Percentiles rank a stretch among this genome's conserved stretches.
These are phyloP conservation scores for Ashinkailepas kermadecensis DNA, from an alignment of 2,888 invertebrate genomes.

Conservation along the genomic window DNA sequence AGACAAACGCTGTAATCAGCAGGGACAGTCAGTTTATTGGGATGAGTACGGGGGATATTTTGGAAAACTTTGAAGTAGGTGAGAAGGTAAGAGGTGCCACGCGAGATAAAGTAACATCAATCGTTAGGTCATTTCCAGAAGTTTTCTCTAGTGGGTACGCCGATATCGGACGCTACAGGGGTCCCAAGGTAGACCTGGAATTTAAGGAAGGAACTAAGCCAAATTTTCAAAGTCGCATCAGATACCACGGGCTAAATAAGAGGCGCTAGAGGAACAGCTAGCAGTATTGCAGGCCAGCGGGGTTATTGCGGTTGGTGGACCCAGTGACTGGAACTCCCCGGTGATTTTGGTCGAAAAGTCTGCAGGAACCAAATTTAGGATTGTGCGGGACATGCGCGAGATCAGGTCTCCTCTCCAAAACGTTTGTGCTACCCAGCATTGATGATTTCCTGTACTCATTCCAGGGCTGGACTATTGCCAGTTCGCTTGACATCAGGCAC, in stretches of 20 bases:
- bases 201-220: no score
- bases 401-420: background rate
- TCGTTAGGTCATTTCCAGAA: no score
- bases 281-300: background rate
- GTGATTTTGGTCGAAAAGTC: background rate
- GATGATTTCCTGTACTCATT: background rate
- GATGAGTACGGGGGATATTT: background rate
- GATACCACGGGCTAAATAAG: no score
- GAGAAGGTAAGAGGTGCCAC: background rate
- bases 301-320: background rate
- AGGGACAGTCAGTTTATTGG: background rate
- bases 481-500: background rate
- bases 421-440: background rate
- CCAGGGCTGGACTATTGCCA: background rate
- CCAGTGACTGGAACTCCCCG: background rate
- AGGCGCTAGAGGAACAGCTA: no score
- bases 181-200: no score
- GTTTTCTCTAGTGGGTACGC: background rate
- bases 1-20: no score
- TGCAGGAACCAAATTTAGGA: background rate
- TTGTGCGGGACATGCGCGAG: background rate
- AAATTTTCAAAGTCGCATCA: no score
- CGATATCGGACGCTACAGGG: background rate
- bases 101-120: background rate
- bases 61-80: background rate